Percentiles rank a stretch among this genome's conserved stretches.
These are phyloP conservation scores for Holacanthus passer DNA, from an alignment of 2,113 vertebrate genomes.

Conservation along the genomic window DNA sequence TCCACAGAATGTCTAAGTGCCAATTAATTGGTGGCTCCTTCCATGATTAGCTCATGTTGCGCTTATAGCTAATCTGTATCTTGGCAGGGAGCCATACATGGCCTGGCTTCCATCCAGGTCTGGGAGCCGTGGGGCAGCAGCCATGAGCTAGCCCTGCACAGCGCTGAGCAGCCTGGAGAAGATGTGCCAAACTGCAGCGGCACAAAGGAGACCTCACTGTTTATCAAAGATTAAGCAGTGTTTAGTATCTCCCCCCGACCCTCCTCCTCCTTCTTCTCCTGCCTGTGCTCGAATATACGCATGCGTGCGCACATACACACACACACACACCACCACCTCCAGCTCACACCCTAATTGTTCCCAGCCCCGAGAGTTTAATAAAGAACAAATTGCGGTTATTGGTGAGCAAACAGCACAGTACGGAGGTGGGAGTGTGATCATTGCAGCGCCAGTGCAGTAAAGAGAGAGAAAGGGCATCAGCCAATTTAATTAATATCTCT, in stretches of 20 bases:
- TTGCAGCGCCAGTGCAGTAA: constrained; percentile 46
- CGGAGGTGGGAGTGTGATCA: constrained; percentile 63
- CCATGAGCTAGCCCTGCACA: constrained; percentile 37
- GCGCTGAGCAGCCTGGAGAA: constrained; percentile 43
- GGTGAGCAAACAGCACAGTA: constrained; percentile 77
- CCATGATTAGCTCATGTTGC: constrained; percentile 80
- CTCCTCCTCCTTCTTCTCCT: constrained; percentile 31
- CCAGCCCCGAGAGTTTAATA: constrained; percentile 79
- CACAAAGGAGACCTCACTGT: constrained; percentile 73
- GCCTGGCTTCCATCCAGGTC: constrained; percentile 80
- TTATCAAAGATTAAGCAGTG: constrained; percentile 81
- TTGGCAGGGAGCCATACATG: constrained; percentile 75
- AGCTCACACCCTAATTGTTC: constrained; percentile 75
- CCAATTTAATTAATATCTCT: constrained; percentile 75
- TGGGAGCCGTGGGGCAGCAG: constrained; percentile 48
- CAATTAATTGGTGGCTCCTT: constrained; percentile 79
- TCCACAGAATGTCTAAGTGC: constrained; percentile 68
- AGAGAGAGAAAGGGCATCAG: constrained; percentile 69
- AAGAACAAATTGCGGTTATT: constrained; percentile 80
- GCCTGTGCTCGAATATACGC: constrained; percentile 24
- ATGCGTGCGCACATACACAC: constrained; percentile 18
- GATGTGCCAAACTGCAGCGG: constrained; percentile 68
- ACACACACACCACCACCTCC: constrained; percentile 36
- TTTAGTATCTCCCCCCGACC: constrained; percentile 64
- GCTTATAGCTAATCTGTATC: constrained; percentile 80